phyloP scores from a whole-genome alignment of 2,888 invertebrate species.

The Graphium colonna region DNA sequence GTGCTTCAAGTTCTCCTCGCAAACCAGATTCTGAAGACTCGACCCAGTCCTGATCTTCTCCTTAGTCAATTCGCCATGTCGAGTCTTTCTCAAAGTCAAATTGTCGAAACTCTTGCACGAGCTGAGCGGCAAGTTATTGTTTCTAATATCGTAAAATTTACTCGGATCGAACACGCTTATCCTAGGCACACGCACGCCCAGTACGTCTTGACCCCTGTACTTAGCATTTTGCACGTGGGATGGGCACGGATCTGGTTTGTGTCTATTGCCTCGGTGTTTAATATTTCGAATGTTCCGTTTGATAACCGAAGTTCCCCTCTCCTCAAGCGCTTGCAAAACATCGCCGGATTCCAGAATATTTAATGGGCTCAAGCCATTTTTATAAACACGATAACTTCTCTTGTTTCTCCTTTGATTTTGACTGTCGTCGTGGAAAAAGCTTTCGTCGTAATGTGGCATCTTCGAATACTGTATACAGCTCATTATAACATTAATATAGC shows the following conservation, averaged over 20 bases:
- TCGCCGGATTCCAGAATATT: slow-evolving; percentile 54
- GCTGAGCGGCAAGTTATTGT: slow-evolving; percentile 54
- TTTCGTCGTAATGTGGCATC: slow-evolving; percentile 78
- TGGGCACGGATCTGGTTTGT: slow-evolving; percentile 45
- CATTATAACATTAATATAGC: slow-evolving; percentile 23
- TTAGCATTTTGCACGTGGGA: slow-evolving; percentile 37
- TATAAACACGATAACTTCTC: slow-evolving; percentile 73
- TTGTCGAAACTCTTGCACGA: slow-evolving; percentile 75
- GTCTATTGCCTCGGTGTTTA: slow-evolving; percentile 57
- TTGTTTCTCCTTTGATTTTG: slow-evolving; percentile 73
- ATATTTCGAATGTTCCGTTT: slow-evolving; percentile 70
- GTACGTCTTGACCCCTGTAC: slow-evolving; percentile 57
- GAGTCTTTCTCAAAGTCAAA: slow-evolving; percentile 53
- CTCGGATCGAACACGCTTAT: slow-evolving; percentile 62
- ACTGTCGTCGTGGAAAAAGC: slow-evolving; percentile 72
- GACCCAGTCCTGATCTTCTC: slow-evolving; percentile 55
- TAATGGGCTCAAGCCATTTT: slow-evolving; percentile 62
- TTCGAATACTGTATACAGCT: slow-evolving; percentile 36
- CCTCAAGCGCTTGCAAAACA: slow-evolving; percentile 59
- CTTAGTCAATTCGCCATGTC: slow-evolving; percentile 39
- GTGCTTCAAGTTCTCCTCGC: slow-evolving; percentile 60
- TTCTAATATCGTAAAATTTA: slow-evolving; percentile 60
- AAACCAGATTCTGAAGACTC: slow-evolving; percentile 65
- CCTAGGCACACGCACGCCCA: slow-evolving; percentile 60
- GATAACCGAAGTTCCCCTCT: slow-evolving; percentile 60